These are phyloP conservation scores for Psylliodes chrysocephalus DNA, from an alignment of 2,888 invertebrate genomes.

Conservation along the genomic window DNA sequence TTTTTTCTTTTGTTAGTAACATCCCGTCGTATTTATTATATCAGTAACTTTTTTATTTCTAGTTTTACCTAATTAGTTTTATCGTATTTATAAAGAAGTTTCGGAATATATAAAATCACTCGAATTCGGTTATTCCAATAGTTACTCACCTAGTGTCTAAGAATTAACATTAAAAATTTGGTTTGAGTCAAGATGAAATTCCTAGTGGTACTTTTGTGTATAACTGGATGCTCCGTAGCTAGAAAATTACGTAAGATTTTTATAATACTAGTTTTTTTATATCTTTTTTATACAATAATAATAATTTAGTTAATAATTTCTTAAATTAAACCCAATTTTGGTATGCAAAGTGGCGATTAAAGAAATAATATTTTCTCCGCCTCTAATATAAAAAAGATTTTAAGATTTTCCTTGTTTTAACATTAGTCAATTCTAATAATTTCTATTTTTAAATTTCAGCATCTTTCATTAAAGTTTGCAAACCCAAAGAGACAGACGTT, in stretches of 20 bases:
- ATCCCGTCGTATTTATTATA: no score
- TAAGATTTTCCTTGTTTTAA: not conserved
- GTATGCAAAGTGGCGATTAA: not conserved
- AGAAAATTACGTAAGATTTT: not conserved
- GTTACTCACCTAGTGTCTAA: no score
- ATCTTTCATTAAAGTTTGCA: slow-evolving; percentile 72
- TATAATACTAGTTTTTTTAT: no score
- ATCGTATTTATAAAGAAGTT: not conserved
- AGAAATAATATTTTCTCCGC: not conserved
- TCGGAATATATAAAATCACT: not conserved
- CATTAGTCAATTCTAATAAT: not conserved
- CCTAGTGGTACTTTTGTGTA: not conserved
- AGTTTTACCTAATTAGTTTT: not conserved
- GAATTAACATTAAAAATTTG: no score
- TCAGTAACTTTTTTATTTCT: no score
- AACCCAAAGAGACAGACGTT: slow-evolving; percentile 70
- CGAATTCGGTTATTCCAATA: not conserved
- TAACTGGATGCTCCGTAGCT: not conserved
- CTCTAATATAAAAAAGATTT: not conserved
- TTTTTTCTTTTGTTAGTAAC: not conserved
- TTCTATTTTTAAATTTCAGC: slow-evolving; percentile 68
- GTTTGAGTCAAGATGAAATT: not conserved
- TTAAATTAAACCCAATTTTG: no score
- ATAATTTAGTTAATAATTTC: no score
- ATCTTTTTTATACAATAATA: no score